Evolutionary conservation across 2,888 invertebrate genomes (phyloP).

Genomic region (Netelia melanura): DNA sequence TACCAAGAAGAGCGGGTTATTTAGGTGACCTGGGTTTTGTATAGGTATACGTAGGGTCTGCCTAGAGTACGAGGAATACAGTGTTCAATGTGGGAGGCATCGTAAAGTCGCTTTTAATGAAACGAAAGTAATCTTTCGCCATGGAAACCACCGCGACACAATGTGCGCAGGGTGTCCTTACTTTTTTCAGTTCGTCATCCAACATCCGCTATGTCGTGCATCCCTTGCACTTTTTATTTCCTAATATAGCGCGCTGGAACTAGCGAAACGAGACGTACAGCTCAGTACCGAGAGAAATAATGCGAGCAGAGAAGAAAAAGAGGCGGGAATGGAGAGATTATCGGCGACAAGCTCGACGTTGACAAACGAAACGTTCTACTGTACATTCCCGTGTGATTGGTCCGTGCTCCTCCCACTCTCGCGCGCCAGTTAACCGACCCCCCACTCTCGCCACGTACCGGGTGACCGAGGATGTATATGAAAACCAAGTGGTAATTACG

Average conservation of each 20-base stretch:
- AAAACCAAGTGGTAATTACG: slow-evolving; percentile 55
- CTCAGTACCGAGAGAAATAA: not conserved
- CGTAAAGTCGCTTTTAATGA: slow-evolving; percentile 59
- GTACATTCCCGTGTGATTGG: not conserved
- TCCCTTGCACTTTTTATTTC: not conserved
- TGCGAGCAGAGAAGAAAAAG: not conserved
- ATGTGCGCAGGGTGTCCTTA: not conserved
- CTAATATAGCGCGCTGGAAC: not conserved
- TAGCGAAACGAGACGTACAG: not conserved
- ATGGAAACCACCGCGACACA: not conserved
- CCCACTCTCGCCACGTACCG: not conserved
- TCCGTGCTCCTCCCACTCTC: not conserved
- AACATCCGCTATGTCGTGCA: not conserved
- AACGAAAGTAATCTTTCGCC: slow-evolving; percentile 52
- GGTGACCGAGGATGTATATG: slow-evolving; percentile 19
- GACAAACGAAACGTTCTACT: not conserved
- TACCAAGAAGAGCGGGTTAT: slow-evolving; percentile 21
- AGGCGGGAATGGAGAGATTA: not conserved
- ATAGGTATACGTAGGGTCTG: slow-evolving; percentile 17
- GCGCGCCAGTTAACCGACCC: not conserved
- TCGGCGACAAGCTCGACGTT: not conserved
- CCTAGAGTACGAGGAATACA: too few relatives aligned
- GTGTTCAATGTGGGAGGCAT: not conserved
- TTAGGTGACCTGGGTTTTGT: slow-evolving; percentile 3
- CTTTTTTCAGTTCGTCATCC: slow-evolving; percentile 1